Evolutionary conservation across 23 tunicate species (phyloP), one percentile per base, ranked within the genome.

Genomic region (Styela clava): DNA sequence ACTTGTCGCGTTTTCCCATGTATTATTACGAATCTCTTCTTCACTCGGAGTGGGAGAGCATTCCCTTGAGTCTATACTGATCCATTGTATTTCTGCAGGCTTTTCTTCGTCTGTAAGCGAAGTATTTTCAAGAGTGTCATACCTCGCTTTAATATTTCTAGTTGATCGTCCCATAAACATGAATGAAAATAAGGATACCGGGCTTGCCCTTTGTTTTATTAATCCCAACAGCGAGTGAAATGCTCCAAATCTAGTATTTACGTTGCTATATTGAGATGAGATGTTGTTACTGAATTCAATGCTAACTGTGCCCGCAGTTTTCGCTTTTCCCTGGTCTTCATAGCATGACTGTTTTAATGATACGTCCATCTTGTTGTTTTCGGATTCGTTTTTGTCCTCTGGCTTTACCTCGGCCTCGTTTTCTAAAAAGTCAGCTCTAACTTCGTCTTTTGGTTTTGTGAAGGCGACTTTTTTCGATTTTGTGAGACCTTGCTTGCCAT

Each of bases 151-250:
- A 5, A 27, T 29, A 34, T 71, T 27, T 35, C 37, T 35, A 5
- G 56, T 5, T 44, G 56, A 44, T 71, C 35, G 27, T 30, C 77
- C 35, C 24, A 71, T 28, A 16, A 32, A 26, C 23, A 34, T 30
- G 5, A 26, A 30, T 71, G 77, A 28, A 3, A 33, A 33, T 21
- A 71, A 34, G 35, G 37, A 21, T 35, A 71, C 34, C 7, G 77
- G 23, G 7, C 35, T 16, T 3, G 35, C 77, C 77, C 37, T 71
- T 34, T 71, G 77, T 34, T 71, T 71, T 71, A 71, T 27, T 19
- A 26, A 5, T 21, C 37, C 77, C 35, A 71, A 5, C 5, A 71
- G 34, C 5, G 77, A 71, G 3, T 34, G 27, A 5, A 71, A 26
- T 32, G 34, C 23, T 18, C 77, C 24, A 28, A 32, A 44, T 12